phyloP scores from a whole-genome alignment of 2,797 vertebrate genomes.

The Peromyscus aztecus region DNA sequence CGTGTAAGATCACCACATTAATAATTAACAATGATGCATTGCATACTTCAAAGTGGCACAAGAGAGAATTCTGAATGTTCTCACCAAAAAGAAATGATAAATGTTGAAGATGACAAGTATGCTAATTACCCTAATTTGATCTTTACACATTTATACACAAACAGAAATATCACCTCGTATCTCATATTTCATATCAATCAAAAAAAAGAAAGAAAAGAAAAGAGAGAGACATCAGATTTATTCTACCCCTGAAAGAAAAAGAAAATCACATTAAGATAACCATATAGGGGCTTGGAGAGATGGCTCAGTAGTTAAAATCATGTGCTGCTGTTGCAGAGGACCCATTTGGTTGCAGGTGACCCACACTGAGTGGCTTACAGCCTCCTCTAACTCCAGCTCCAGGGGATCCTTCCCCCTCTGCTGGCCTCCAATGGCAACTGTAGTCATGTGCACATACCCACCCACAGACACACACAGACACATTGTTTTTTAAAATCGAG shows the following conservation, averaged over 20 bases:
- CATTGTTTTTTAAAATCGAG: neutral
- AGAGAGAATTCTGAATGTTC: neutral
- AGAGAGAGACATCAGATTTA: neutral
- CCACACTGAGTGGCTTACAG: neutral
- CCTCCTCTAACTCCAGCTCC: neutral
- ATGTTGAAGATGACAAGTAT: neutral
- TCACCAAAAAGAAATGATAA: neutral
- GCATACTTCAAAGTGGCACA: neutral
- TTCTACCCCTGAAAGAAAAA: neutral
- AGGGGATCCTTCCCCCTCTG: no score
- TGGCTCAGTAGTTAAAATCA: neutral
- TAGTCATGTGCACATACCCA: neutral
- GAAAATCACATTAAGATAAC: neutral
- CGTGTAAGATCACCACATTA: constrained; percentile 42
- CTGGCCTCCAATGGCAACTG: neutral
- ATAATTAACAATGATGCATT: neutral
- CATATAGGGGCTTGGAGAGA: neutral
- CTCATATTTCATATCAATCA: neutral
- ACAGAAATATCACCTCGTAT: neutral
- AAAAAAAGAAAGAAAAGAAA: neutral
- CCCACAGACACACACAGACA: neutral
- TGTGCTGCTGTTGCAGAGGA: neutral
- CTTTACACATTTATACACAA: neutral
- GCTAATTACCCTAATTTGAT: neutral
- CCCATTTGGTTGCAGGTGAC: neutral